phyloP scores from a whole-genome alignment of 2,888 invertebrate species.

The Fragum sueziense region DNA sequence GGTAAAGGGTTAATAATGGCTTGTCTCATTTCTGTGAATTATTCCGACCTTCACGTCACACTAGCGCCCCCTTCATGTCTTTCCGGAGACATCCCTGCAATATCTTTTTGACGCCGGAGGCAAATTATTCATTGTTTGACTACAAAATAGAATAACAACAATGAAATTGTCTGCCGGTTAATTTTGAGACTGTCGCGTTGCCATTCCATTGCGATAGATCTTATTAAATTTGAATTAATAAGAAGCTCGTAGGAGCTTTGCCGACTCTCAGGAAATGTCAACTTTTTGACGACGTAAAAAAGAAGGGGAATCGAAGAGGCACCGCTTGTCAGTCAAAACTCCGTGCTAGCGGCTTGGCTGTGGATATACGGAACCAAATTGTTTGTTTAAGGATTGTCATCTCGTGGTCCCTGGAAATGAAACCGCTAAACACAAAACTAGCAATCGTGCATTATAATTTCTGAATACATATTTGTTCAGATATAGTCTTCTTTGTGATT shows the following conservation, averaged over 20 bases:
- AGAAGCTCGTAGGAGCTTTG: constrained; percentile 11
- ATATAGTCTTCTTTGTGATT: no score
- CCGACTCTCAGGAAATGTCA: constrained; percentile 18
- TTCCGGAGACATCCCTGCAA: constrained; percentile 47
- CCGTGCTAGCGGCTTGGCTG: neutral
- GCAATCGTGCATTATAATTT: no score
- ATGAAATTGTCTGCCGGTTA: constrained; percentile 41
- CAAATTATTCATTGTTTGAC: constrained; percentile 58
- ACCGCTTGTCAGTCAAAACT: constrained; percentile 6
- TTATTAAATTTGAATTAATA: constrained; percentile 55
- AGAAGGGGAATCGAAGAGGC: constrained; percentile 13
- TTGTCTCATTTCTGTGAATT: constrained; percentile 24
- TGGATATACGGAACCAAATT: neutral
- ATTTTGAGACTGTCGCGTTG: constrained; percentile 27
- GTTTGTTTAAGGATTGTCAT: constrained; percentile 1
- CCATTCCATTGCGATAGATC: constrained; percentile 36
- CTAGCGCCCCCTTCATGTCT: constrained; percentile 16
- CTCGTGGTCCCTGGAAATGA: no score
- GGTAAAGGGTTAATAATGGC: constrained; percentile 41
- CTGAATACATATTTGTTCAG: no score
- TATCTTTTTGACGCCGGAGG: constrained; percentile 30
- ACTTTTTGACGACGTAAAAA: constrained; percentile 6
- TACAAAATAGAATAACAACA: constrained; percentile 50
- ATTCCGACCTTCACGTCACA: constrained; percentile 35
- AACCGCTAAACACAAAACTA: no score